Base-by-base conservation (phyloP, 2,888 invertebrate species). In the Eulithis prunata region DNA sequence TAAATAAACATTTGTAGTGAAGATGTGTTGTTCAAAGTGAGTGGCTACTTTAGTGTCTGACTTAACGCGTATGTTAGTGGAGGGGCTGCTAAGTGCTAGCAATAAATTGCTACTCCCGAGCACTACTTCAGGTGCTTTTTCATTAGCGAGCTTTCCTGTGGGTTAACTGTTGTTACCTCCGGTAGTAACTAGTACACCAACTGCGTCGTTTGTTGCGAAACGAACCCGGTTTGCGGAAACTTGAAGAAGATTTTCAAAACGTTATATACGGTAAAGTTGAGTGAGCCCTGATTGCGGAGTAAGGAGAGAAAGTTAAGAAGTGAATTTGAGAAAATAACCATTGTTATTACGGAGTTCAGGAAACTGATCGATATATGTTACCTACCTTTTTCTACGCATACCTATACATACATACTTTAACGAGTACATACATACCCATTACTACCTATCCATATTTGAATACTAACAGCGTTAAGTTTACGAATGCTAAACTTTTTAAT, bases 41-140 rank as follows among this genome's bases (percentile, higher is more conserved):
- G 71, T 57, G 69, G 69, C 67, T 70, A 68, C 67, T 75, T 73
- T 69, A 71, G 57, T 72, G 64, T 73, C 75, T 74, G 74, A 74
- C 72, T 76, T 76, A 72, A 85, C 78, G 81, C 78, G 80, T 83
- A 76, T 80, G 80, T 80, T 82, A 78, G 75, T 72, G 77, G 81
- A 79, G 79, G 81, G 82, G 80, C 80, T 79, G 81, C 84, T 89
- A 89, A 90, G 89, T 90, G 88, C 87, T 80, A 69, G 82, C 83
- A 81, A 89, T 90, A 90, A 90, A 90, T 90, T 87, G 79, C 78
- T 79, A 78, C 73, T 78, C 75, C 79, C 79, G 77, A 81, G 82
- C 80, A 82, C 80, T 83, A 81, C 82, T 85, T 84, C 84, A 89
- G 88, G 88, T 88, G 81, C 79, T 84, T 85, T 84, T 85, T 86